A percentile compares a stretch with the other conserved stretches of the same genome.
Conservation (phyloP, 2,113 vertebrate species). For the Eolophus roseicapilla region DNA sequence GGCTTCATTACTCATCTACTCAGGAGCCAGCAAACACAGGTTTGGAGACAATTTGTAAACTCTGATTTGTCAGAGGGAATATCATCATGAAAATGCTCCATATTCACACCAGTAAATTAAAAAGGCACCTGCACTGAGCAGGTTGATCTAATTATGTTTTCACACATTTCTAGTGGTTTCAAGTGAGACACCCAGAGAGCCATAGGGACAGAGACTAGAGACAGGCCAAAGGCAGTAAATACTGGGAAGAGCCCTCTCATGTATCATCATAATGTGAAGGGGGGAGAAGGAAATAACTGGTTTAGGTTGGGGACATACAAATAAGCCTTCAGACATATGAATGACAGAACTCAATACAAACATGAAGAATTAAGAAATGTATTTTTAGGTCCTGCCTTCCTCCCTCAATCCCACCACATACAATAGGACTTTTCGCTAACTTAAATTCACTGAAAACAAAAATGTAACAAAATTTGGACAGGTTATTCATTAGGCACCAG, state of each 20-base stretch:
- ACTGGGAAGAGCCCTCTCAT: background rate
- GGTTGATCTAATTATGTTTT: background rate
- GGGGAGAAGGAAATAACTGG: background rate
- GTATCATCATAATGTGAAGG: background rate
- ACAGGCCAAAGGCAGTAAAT: background rate
- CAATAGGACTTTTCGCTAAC: background rate
- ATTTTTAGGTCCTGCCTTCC: background rate
- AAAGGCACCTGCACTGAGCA: background rate
- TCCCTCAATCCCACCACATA: background rate
- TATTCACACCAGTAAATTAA: background rate
- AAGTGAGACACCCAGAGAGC: background rate
- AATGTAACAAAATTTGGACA: background rate
- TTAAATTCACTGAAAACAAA: background rate
- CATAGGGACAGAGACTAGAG: background rate
- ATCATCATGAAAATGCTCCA: background rate
- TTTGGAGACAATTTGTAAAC: background rate
- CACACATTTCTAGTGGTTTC: background rate
- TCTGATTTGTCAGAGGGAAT: background rate
- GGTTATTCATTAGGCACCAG: background rate
- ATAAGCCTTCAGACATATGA: background rate
- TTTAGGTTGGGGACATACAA: background rate
- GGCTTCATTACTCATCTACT: background rate
- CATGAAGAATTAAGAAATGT: background rate
- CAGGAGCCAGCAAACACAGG: background rate
- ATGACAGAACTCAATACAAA: background rate